Evolutionary conservation across 2,888 invertebrate species (phyloP), one percentile per base, ranked within the genome.

Genomic region (Lepidochitona cinerea): DNA sequence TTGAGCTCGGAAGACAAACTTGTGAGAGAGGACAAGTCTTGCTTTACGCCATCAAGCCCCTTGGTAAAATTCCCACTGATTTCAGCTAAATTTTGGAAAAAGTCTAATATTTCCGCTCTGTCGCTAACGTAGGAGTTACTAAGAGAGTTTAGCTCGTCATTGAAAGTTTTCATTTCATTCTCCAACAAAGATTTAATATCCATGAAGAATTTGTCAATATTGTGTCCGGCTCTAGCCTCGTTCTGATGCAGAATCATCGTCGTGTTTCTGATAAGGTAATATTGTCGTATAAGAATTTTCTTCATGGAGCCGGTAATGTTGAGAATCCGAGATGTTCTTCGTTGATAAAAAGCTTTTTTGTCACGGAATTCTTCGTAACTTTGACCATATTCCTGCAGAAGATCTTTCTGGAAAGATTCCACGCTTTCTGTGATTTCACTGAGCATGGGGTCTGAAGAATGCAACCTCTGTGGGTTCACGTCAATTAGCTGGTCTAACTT

Each of bases 391-490:
- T 37, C 66, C 37, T 66, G n/a, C 35, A 66, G 36, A 5, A 66
- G n/a, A 37, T 66, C 37, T n/a, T 29, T 35, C 14, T 37, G 66
- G 35, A 66, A 66, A 23, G 35, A n/a, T 29, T 32, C 37, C 35
- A 66, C 35, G 18, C 66, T 37, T n/a, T 66, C 66, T 3, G 66
- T 37, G 66, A 66, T 66, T 35, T 66, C 66, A 14, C n/a, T 35
- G 35, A 66, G 37, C 37, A 66, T 35, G 23, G 66, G 66, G 18
- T 35, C 66, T 12, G 66, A 66, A 2, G 66, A 37, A 66, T 66
- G 66, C n/a, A 59, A 32, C 4, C 59, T 23, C 32, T 59, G 59
- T 4, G 59, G 59, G 29, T 59, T 59, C 4, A 59, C 59, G 59
- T 59, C 59, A 32, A 59, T 59, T 14, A 59, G 26, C 32, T 59